Conservation (phyloP, 1,140 invertebrate species). For the Drosophila varians region DNA sequence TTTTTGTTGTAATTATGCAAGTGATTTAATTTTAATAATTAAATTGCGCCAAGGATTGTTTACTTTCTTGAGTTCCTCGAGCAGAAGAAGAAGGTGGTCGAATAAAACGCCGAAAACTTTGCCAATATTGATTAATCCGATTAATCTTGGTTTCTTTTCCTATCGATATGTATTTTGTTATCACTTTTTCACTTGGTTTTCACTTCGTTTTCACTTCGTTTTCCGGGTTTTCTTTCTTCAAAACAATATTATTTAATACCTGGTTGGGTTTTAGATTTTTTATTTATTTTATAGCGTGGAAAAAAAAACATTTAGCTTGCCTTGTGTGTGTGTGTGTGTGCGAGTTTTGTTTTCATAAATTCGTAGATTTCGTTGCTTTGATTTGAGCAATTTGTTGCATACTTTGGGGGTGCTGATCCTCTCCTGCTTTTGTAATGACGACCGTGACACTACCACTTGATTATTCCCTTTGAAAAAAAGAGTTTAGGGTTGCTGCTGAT, state of each 20-base stretch:
- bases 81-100: neutral
- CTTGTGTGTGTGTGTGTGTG: conserved; percentile 7
- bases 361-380: conserved; percentile 44
- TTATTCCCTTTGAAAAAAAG: no score
- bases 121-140: neutral
- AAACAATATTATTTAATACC: neutral
- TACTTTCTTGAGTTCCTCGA: conserved; percentile 26
- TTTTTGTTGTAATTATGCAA: conserved; percentile 83
- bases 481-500: conserved; percentile 8
- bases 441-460: neutral
- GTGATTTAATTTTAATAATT: conserved; percentile 82
- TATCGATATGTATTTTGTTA: neutral
- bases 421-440: conserved; percentile 4
- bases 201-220: neutral
- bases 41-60: conserved; percentile 77
- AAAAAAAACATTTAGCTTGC: conserved; percentile 47
- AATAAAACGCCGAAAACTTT: neutral
- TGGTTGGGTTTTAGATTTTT: conserved; percentile 6
- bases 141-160: neutral
- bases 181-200: neutral
- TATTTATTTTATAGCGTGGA: conserved; percentile 30
- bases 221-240: neutral
- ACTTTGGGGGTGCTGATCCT: neutral
- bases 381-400: conserved; percentile 20
- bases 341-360: conserved; percentile 43